Conservation (phyloP, 53 echinoderm and acorn worm genomes). For the Pentamera pediparva region DNA sequence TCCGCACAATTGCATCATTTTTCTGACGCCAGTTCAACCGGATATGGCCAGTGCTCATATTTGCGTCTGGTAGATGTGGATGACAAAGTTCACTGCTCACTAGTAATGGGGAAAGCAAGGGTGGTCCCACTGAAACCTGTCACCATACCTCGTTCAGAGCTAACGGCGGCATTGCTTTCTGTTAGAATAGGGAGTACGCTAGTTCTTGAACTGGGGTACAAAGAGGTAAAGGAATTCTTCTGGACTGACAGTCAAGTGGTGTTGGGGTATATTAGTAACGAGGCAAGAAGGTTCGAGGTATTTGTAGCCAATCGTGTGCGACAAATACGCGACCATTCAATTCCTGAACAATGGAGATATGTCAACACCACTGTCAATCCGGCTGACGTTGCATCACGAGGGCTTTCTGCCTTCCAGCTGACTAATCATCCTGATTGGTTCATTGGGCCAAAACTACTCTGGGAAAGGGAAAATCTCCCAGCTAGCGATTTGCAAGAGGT, state of each 20-base stretch:
- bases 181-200: not conserved
- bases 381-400: not conserved
- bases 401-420: not conserved
- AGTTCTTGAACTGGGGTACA: conserved; percentile 29
- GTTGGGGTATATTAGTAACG: conserved; percentile 36
- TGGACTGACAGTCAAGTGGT: conserved; percentile 51
- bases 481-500: not conserved
- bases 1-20: conserved; percentile 10
- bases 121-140: not conserved
- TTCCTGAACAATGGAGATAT: too few relatives aligned
- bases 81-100: conserved; percentile 30
- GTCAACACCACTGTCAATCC: not conserved
- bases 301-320: conserved; percentile 46
- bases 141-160: not conserved
- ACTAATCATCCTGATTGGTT: not conserved
- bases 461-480: not conserved
- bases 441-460: not conserved
- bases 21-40: conserved; percentile 26
- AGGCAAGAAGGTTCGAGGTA: conserved; percentile 33
- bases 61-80: conserved; percentile 30
- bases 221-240: conserved; percentile 41
- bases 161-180: not conserved
- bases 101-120: conserved; percentile 44
- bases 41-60: conserved; percentile 69
- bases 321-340: conserved; percentile 18